A percentile compares a stretch with the other conserved stretches of the same genome.
phyloP scores from a whole-genome alignment of 2,797 vertebrate species.

The Potorous gilbertii region DNA sequence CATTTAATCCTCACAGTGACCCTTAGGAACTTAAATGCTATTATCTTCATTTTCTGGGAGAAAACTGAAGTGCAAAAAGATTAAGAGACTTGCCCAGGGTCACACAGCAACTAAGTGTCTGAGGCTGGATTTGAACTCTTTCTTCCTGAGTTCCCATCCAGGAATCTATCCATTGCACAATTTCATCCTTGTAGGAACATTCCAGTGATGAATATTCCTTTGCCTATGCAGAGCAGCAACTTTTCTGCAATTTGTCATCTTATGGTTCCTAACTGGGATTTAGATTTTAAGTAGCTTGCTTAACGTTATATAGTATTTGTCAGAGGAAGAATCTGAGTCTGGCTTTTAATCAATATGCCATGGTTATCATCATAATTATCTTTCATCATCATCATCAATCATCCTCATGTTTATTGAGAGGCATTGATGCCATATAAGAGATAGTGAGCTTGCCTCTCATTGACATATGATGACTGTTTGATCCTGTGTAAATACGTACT shows the following conservation, averaged over 20 bases:
- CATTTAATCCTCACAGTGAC: too few species aligned
- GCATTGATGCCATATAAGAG: background rate
- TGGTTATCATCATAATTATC: background rate
- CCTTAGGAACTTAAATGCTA: too few species aligned
- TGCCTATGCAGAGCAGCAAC: background rate
- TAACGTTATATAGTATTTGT: background rate
- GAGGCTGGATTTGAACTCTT: background rate
- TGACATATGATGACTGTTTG: background rate
- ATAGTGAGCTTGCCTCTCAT: background rate
- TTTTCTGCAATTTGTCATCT: background rate
- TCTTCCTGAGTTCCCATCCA: background rate
- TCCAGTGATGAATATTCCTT: background rate
- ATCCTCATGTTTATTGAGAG: background rate
- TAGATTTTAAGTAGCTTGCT: background rate
- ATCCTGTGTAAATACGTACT: background rate
- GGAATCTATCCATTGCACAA: background rate
- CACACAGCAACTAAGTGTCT: too few species aligned
- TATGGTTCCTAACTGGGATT: background rate
- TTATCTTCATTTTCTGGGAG: too few species aligned
- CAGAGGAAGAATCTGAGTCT: background rate
- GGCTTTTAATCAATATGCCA: background rate
- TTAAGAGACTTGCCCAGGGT: too few species aligned
- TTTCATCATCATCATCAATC: background rate
- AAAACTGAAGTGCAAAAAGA: too few species aligned
- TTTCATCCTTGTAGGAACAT: background rate